Conservation (phyloP, 2,797 vertebrate species). For the Alauda arvensis region DNA sequence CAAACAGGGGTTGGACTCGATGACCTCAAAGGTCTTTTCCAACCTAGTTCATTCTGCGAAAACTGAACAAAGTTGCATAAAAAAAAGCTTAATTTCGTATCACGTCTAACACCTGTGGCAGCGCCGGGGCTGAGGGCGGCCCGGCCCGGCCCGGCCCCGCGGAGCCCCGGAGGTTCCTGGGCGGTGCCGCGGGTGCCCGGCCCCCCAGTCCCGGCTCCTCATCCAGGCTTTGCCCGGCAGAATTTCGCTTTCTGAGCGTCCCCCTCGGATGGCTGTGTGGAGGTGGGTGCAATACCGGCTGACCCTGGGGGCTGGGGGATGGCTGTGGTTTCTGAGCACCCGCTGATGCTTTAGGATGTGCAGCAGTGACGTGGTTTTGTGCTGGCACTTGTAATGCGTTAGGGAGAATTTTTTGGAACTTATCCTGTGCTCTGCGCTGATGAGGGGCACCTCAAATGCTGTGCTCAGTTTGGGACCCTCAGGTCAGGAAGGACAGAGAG, state of each 20-base stretch:
- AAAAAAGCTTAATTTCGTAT: background rate
- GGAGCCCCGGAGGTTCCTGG: fast-evolving
- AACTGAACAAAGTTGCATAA: background rate
- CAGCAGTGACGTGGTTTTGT: too few relatives aligned
- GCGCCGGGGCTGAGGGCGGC: background rate
- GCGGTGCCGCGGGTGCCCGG: fast-evolving
- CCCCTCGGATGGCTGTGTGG: fast-evolving
- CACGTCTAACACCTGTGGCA: too few relatives aligned
- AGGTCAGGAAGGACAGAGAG: background rate
- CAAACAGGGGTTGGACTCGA: fast-evolving
- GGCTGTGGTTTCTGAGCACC: fast-evolving
- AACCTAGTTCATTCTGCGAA: background rate
- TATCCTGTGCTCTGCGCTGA: fast-evolving
- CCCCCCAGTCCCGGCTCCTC: fast-evolving
- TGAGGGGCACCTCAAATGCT: background rate
- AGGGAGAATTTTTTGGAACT: background rate
- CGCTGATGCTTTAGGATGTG: too few relatives aligned
- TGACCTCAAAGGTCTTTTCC: background rate
- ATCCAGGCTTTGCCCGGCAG: fast-evolving
- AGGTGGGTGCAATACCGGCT: too few relatives aligned
- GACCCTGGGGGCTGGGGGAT: too few relatives aligned
- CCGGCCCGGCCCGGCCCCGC: too few relatives aligned
- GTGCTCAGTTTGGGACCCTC: too few relatives aligned
- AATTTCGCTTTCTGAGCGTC: fast-evolving
- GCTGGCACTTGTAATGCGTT: fast-evolving